Evolutionary conservation across 2,888 invertebrate genomes (phyloP).

Genomic region (Scaptomyza caliginosa): DNA sequence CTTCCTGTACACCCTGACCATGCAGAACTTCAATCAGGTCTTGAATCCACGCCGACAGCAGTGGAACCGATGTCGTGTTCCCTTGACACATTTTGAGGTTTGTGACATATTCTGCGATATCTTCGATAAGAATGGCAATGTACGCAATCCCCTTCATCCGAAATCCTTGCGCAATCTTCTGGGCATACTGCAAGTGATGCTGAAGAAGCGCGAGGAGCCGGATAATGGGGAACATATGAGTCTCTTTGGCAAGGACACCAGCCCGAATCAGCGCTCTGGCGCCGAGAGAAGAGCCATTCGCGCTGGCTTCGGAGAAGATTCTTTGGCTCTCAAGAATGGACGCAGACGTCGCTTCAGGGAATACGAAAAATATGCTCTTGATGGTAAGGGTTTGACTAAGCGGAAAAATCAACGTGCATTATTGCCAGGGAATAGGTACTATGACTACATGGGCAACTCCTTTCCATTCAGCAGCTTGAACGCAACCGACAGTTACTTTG

Average conservation of each 20-base stretch:
- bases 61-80: slow-evolving; percentile 15
- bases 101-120: slow-evolving; percentile 33
- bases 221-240: not conserved
- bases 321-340: slow-evolving; percentile 27
- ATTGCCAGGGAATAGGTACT: not conserved
- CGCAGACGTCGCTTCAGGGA: slow-evolving; percentile 12
- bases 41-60: slow-evolving; percentile 5
- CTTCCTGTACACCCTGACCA: slow-evolving; percentile 40
- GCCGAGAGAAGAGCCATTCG: not conserved
- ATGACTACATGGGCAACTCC: not conserved
- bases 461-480: not conserved
- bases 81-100: slow-evolving; percentile 3
- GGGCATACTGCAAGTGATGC: slow-evolving; percentile 26
- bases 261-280: not conserved
- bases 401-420: not conserved
- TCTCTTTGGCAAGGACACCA: not conserved
- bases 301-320: slow-evolving; percentile 33
- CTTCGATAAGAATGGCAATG: slow-evolving; percentile 47
- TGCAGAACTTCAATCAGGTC: slow-evolving; percentile 47
- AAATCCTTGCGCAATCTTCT: slow-evolving; percentile 29
- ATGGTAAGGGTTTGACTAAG: not conserved
- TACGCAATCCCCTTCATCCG: slow-evolving; percentile 27
- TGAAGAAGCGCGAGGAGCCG: not conserved
- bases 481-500: not conserved
- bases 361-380: not conserved